Percentiles rank a stretch among this genome's conserved stretches.
Conservation (phyloP, 2,888 invertebrate genomes). For the Rhagonycha fulva region DNA sequence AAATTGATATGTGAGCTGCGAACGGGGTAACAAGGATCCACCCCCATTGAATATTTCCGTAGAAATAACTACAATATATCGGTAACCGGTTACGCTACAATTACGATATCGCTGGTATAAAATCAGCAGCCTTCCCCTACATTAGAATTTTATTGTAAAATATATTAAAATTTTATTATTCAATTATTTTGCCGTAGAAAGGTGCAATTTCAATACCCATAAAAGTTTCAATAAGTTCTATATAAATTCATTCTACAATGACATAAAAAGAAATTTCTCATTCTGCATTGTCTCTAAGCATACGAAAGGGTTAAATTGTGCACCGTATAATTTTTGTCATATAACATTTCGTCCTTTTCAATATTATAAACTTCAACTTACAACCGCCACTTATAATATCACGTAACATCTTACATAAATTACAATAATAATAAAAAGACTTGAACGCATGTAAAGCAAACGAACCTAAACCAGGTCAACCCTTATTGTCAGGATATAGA, state of each 20-base stretch:
- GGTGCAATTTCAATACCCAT: background rate
- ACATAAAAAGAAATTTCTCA: background rate
- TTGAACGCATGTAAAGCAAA: conserved; percentile 18
- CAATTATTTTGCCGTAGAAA: background rate
- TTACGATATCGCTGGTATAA: too few species aligned
- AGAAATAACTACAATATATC: too few species aligned
- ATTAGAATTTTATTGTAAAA: too few species aligned
- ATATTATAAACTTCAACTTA: conserved; percentile 22
- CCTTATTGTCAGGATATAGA: conserved; percentile 4
- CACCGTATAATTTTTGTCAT: background rate
- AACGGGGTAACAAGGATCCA: too few species aligned
- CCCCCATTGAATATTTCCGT: too few species aligned
- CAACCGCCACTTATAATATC: conserved; percentile 29
- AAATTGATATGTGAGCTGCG: too few species aligned
- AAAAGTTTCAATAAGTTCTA: background rate
- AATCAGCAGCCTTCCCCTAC: too few species aligned
- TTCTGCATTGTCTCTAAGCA: background rate
- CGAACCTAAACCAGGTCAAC: conserved; percentile 23
- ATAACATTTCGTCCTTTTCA: conserved; percentile 4
- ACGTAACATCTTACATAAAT: conserved; percentile 28
- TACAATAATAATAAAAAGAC: conserved; percentile 26
- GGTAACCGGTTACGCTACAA: too few species aligned
- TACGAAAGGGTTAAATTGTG: background rate
- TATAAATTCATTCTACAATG: background rate
- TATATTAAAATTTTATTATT: background rate